A percentile compares a stretch with the other conserved stretches of the same genome.
phyloP scores from a whole-genome alignment of 2,888 invertebrate genomes.

The Drosophila quinaria region DNA sequence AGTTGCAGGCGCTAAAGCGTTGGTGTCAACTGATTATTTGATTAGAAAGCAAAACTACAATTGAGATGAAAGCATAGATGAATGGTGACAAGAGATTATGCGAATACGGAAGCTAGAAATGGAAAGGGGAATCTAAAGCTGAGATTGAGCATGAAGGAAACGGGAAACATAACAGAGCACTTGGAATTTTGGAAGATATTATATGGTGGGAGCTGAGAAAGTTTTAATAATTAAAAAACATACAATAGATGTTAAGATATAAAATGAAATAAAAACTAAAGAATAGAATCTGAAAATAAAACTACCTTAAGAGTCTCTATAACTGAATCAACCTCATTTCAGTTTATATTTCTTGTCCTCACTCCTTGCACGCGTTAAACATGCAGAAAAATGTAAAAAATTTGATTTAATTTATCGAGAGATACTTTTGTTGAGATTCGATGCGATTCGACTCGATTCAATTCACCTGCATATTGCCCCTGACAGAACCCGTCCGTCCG shows the following conservation, averaged over 20 bases:
- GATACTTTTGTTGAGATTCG: slow-evolving; percentile 43
- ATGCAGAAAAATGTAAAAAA: slow-evolving; percentile 70
- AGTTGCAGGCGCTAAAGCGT: slow-evolving; percentile 56
- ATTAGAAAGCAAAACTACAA: slow-evolving; percentile 42
- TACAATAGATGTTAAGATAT: too few relatives aligned
- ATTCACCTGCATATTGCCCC: slow-evolving; percentile 47
- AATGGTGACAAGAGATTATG: slow-evolving; percentile 20
- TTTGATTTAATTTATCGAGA: slow-evolving; percentile 75
- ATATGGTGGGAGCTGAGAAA: too few relatives aligned
- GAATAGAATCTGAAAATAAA: too few relatives aligned
- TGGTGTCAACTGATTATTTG: slow-evolving; percentile 61
- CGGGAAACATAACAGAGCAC: not conserved
- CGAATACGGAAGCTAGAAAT: not conserved
- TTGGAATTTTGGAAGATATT: not conserved
- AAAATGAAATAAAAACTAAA: too few relatives aligned
- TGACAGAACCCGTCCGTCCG: not conserved
- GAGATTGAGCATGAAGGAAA: not conserved
- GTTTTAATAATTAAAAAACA: too few relatives aligned
- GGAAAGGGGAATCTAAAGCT: not conserved
- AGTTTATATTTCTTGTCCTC: slow-evolving; percentile 31
- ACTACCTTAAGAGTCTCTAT: not conserved
- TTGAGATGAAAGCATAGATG: slow-evolving; percentile 38
- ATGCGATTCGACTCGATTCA: slow-evolving; percentile 26
- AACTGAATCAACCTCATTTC: not conserved
- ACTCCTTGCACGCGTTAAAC: slow-evolving; percentile 72